Evolutionary conservation across 2,113 vertebrate species (phyloP).

Genomic region (Rallus limicola): DNA sequence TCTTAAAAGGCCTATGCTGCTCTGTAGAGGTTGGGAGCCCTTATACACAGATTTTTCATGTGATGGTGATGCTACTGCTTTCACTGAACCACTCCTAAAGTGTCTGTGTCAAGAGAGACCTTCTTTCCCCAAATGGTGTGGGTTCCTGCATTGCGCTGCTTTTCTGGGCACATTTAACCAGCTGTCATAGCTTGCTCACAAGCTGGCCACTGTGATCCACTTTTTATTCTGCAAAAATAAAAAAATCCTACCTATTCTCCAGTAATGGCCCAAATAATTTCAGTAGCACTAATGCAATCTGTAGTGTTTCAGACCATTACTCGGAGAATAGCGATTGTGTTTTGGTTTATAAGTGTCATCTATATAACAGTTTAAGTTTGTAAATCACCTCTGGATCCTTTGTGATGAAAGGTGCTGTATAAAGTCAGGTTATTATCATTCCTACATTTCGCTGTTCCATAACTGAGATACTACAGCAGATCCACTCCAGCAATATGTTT

Average conservation of each 20-base stretch:
- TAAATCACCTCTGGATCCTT: slow-evolving; percentile 57
- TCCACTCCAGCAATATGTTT: slow-evolving; percentile 9
- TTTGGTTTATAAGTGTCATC: slow-evolving; percentile 46
- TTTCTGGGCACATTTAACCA: background rate
- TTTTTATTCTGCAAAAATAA: slow-evolving; percentile 32
- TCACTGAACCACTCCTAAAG: background rate
- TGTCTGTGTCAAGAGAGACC: background rate
- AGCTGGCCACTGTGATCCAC: background rate
- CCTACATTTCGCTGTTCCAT: slow-evolving; percentile 43
- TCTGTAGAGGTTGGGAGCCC: background rate
- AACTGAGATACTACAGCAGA: slow-evolving; percentile 4
- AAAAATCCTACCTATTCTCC: slow-evolving; percentile 14
- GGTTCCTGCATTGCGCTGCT: background rate
- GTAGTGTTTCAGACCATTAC: slow-evolving; percentile 43
- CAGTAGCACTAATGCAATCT: slow-evolving; percentile 15
- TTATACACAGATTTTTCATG: background rate
- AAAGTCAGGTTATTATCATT: slow-evolving; percentile 42
- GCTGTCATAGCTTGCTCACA: background rate
- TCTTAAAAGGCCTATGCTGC: background rate
- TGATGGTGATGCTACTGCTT: background rate
- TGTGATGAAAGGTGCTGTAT: slow-evolving; percentile 39
- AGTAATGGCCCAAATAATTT: slow-evolving; percentile 10
- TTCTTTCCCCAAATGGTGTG: background rate
- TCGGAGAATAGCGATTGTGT: slow-evolving; percentile 29
- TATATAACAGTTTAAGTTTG: slow-evolving; percentile 53